Evolutionary conservation across 2,888 invertebrate species (phyloP), one percentile per base, ranked within the genome.

Genomic region (Hemistola chrysoprasaria): DNA sequence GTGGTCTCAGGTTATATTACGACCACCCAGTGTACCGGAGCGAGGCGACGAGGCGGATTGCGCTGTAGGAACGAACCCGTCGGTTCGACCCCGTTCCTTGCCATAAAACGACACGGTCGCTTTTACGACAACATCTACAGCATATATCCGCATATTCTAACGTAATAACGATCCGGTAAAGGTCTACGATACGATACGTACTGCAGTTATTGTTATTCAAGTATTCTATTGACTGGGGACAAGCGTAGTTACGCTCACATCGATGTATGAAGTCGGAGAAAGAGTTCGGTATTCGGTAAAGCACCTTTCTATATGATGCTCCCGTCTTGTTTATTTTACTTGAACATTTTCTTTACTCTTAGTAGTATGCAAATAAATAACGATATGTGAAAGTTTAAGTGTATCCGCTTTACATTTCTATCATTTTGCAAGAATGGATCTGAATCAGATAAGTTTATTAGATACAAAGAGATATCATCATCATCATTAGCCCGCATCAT

Each of bases 41-140:
- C 16, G 4, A 16, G 4, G 16, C 16, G 16, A n/a, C 53, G 53
- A 65, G 60, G 66, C 60, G 62, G 20, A 34, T 38, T 20, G 30
- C 28, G 33, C 32, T 25, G 22, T 16, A 16, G 3, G 22, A n/a
- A n/a, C n/a, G n/a, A n/a, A n/a, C n/a, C 22, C 30, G 43, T 62
- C 60, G 56, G 62, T 51, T 53, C 65, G 65, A 62, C 68, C 68
- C 62, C 62, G 57, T 62, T 62, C 65, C 59, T 48, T 56, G 67
- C 67, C 68, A 71, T 81, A 79, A 78, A 83, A 74, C 71, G 67
- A 63, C 69, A 70, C 69, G 65, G 67, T 60, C 66, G 71, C 70
- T 74, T 80, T 80, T 78, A 82, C 73, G 78, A 75, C 71, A 65
- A 68, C 71, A 66, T 62, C 65, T 62, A 65, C 65, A 70, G 72